Conservation (phyloP, 2,888 invertebrate species). For the Antheraea assamensis region DNA sequence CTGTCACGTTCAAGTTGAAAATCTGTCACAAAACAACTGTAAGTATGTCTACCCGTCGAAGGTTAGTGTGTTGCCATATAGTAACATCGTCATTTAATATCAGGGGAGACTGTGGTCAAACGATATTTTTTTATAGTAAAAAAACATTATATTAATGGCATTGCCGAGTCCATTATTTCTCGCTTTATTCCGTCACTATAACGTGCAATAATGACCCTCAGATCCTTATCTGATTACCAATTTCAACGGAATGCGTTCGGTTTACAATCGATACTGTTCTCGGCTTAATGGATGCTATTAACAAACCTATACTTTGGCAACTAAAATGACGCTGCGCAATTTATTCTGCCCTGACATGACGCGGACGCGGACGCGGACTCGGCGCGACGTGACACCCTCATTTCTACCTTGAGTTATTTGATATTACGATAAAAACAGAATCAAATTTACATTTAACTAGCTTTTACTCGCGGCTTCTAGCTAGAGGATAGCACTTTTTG, state of each 20-base stretch:
- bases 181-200: conserved; percentile 38
- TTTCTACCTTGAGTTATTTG: no score
- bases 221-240: conserved; percentile 77
- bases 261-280: conserved; percentile 61
- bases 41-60: not conserved
- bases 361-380: not conserved
- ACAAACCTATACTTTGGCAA: conserved; percentile 48
- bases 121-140: not conserved
- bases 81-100: no score
- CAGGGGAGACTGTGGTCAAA: not conserved
- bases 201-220: conserved; percentile 57
- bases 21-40: not conserved
- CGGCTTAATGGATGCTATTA: conserved; percentile 68
- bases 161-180: conserved; percentile 9
- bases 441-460: no score
- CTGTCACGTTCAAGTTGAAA: not conserved
- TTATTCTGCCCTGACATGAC: conserved; percentile 29
- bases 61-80: no score
- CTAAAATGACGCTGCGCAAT: conserved; percentile 43
- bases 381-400: no score
- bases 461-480: no score
- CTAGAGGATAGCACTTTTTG: no score
- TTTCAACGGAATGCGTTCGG: conserved; percentile 75
- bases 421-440: no score
- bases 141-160: not conserved